Evolutionary conservation across 2,797 vertebrate genomes (phyloP).

Genomic region (Graptemys geographica): DNA sequence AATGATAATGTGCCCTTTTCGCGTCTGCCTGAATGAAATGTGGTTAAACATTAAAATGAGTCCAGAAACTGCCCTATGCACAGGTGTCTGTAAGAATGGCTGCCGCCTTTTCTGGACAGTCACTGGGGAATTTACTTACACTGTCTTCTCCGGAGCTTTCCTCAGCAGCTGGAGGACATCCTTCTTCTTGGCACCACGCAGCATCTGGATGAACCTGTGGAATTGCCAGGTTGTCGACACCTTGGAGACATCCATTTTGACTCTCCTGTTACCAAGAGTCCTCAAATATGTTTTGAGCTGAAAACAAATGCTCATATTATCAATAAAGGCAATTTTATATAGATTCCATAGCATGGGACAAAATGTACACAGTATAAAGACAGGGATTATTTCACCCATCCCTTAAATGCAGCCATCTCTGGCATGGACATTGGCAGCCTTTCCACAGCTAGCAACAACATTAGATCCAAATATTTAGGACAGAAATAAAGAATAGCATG

Average conservation of each 20-base stretch:
- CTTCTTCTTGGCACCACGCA: constrained; percentile 62
- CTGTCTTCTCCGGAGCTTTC: not conserved
- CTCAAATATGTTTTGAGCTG: constrained; percentile 74
- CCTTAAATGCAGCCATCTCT: fast-evolving
- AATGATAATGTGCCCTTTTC: not conserved
- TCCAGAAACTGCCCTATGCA: not conserved
- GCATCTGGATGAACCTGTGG: constrained; percentile 65
- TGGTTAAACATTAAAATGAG: not conserved
- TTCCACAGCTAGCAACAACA: fast-evolving
- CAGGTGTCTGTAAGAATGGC: not conserved
- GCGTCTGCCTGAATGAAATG: not conserved
- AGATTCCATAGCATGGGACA: not conserved
- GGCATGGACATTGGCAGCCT: not conserved
- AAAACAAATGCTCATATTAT: not conserved
- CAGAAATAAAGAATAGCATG: not conserved
- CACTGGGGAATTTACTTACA: constrained; percentile 62
- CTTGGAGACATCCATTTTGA: not conserved
- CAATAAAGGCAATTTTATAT: not conserved
- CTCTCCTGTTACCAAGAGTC: not conserved
- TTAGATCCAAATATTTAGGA: not conserved
- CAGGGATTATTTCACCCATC: not conserved
- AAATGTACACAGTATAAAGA: fast-evolving
- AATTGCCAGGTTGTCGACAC: constrained; percentile 24
- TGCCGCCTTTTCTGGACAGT: fast-evolving
- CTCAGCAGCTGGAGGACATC: constrained; percentile 74